Evolutionary conservation across 2,888 invertebrate species (phyloP), one percentile per base, ranked within the genome.

Genomic region (Lucinisca nassula): DNA sequence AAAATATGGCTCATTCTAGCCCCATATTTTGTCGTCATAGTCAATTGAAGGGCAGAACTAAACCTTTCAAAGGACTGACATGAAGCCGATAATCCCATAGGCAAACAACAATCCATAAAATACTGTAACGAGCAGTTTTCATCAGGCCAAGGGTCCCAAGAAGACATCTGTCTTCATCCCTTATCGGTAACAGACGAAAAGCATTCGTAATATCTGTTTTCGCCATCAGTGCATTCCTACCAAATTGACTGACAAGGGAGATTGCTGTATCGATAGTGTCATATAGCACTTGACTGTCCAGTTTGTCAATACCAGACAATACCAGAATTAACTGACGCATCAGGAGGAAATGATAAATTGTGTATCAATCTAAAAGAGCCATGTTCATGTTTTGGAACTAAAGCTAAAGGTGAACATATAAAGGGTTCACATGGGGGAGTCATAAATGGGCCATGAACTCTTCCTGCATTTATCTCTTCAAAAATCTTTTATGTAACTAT

Each of bases 141-240:
- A 10, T 38, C 72, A 6, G 72, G 38, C 40, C 38, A 72, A 72
- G 72, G 2, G 24, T 37, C 8, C 72, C 4, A n/a, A 72, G 40
- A n/a, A 72, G 30, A 37, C 21, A 21, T 21, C 35, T 72, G 21
- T 72, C 72, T 3, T n/a, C 12, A 4, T 3, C 6, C n/a, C 12
- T 10, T 4, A 72, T 72, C 3, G 72, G 72, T 10, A 72, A 4
- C 24, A 35, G n/a, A 37, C 37, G 35, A 10, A 24, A 72, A 6
- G 72, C 38, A 37, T 37, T 72, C 37, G 40, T 8, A 38, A 72
- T 72, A 37, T 72, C 72, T 3, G 72, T 72, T 40, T 72, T 72
- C 12, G 72, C 35, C 38, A 72, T 72, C 21, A 72, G 21, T 24
- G 38, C 72, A 38, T 30, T 30, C 10, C 21, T n/a, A 8, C 30